Evolutionary conservation across 2,888 invertebrate genomes (phyloP).

Genomic region (Salpingus planirostris): DNA sequence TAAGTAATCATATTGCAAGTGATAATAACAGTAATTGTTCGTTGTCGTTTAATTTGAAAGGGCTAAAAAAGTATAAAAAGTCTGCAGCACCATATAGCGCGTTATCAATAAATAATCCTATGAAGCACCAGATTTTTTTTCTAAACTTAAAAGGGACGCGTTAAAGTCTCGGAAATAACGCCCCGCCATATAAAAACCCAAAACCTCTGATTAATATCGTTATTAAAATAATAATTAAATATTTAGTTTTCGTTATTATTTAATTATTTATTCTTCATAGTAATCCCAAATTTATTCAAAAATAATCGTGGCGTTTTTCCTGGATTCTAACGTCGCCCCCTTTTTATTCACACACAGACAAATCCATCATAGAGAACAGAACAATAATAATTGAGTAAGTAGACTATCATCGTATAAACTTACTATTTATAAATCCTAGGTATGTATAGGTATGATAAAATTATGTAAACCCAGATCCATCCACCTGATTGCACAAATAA

Average conservation of each 20-base stretch:
- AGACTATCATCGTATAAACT: too few relatives aligned
- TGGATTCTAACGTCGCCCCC: constrained; percentile 37
- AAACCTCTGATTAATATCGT: too few relatives aligned
- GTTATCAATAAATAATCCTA: constrained; percentile 24
- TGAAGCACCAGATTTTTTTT: constrained; percentile 43
- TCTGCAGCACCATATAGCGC: constrained; percentile 41
- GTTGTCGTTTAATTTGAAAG: constrained; percentile 22
- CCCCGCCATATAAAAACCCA: constrained; percentile 3
- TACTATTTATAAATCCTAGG: too few relatives aligned
- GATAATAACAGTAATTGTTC: too few relatives aligned
- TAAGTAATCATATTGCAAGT: constrained; percentile 26
- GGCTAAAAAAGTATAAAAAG: constrained; percentile 16
- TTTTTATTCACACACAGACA: constrained; percentile 2
- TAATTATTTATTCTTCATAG: constrained; percentile 1
- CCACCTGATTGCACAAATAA: constrained; percentile 75
- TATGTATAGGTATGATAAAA: too few relatives aligned
- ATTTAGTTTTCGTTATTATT: constrained; percentile 1
- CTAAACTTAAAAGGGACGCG: constrained; percentile 33
- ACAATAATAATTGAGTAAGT: too few relatives aligned
- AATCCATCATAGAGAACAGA: too few relatives aligned
- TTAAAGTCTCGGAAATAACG: constrained; percentile 37
- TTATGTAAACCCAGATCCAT: constrained; percentile 29
- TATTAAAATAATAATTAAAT: not conserved
- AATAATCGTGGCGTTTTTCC: constrained; percentile 19
- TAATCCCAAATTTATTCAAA: not conserved